Evolutionary conservation across 2,113 vertebrate species (phyloP), one percentile per base, ranked within the genome.

Genomic region (Callipepla squamata): DNA sequence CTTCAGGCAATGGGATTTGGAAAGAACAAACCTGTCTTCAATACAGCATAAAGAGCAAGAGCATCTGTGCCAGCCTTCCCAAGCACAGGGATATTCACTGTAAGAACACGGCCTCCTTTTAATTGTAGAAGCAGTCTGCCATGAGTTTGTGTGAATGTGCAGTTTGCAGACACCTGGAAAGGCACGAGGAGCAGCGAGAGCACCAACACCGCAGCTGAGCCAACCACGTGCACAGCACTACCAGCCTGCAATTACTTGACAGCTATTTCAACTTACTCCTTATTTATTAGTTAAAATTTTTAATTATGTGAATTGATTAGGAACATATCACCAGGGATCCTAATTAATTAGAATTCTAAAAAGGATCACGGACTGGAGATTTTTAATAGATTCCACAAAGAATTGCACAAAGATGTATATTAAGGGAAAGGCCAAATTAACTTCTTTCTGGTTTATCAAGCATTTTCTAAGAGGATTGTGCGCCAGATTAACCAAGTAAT

Each of bases 221-320:
- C 74, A 23, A 42, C 26, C 3, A 2, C 6, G 62, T 2, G 10
- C 2, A 3, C 44, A 40, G 21, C 91, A 82, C 44, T 23, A 4
- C 53, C 59, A 17, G 11, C 16, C 75, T 5, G 0, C 51, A 84
- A 58, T 1, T 28, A n/a, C 2, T 42, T 30, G 51, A 21, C 19
- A 55, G 79, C 53, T 62, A 9, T 44, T 92, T 63, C 85, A 80
- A 74, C 90, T 44, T 42, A 79, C 59, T 53, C 81, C 63, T 86
- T 87, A 97, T 89, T 97, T 96, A 97, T 96, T 95, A 94, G 79
- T 69, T 93, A 90, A 94, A 92, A 80, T 14, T 96, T 96, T 96
- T 97, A 96, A 97, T 97, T 96, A 92, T 92, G 80, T 74, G 93
- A 95, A 80, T 93, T 94, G 94, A 93, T 92, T 94, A 94, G 91